A percentile compares a stretch with the other conserved stretches of the same genome.
phyloP scores from a whole-genome alignment of 2,888 invertebrate species.

The Agriotes lineatus region DNA sequence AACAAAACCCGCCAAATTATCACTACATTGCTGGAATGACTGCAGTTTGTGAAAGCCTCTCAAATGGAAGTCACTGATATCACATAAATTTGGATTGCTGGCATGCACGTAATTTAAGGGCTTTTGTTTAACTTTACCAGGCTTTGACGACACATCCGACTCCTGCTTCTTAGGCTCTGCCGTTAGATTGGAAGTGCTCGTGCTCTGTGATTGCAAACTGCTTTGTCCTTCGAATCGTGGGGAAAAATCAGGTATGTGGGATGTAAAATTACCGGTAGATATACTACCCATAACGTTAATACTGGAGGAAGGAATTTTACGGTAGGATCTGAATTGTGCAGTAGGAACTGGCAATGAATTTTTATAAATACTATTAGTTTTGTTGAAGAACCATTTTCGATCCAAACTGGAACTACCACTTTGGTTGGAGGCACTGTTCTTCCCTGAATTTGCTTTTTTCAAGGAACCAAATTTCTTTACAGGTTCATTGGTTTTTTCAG shows the following conservation, averaged over 20 bases:
- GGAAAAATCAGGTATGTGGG: slow-evolving; percentile 63
- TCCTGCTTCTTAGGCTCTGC: slow-evolving; percentile 49
- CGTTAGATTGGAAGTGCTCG: slow-evolving; percentile 61
- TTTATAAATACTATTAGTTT: slow-evolving; percentile 61
- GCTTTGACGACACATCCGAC: slow-evolving; percentile 19
- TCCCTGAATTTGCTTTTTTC: slow-evolving; percentile 74
- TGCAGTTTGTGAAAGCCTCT: slow-evolving; percentile 63
- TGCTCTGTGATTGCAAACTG: slow-evolving; percentile 57
- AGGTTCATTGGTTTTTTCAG: slow-evolving; percentile 54
- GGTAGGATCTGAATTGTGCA: slow-evolving; percentile 81
- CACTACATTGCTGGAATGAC: slow-evolving; percentile 65
- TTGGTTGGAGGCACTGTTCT: slow-evolving; percentile 64
- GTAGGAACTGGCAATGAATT: slow-evolving; percentile 81
- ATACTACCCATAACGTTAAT: slow-evolving; percentile 57
- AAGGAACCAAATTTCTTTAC: slow-evolving; percentile 78
- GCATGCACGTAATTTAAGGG: slow-evolving; percentile 77
- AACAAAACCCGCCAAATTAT: slow-evolving; percentile 76
- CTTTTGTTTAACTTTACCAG: slow-evolving; percentile 58
- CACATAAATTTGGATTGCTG: slow-evolving; percentile 79
- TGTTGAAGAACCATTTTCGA: slow-evolving; percentile 75
- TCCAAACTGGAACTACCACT: slow-evolving; percentile 77
- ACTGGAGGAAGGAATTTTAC: slow-evolving; percentile 70
- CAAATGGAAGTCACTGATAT: slow-evolving; percentile 67
- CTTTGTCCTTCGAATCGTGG: slow-evolving; percentile 51
- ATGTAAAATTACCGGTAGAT: slow-evolving; percentile 64